Evolutionary conservation across 92 coral and sea anemone species (phyloP), one percentile per base, ranked within the genome.

Genomic region (Epizoanthus stellaris): DNA sequence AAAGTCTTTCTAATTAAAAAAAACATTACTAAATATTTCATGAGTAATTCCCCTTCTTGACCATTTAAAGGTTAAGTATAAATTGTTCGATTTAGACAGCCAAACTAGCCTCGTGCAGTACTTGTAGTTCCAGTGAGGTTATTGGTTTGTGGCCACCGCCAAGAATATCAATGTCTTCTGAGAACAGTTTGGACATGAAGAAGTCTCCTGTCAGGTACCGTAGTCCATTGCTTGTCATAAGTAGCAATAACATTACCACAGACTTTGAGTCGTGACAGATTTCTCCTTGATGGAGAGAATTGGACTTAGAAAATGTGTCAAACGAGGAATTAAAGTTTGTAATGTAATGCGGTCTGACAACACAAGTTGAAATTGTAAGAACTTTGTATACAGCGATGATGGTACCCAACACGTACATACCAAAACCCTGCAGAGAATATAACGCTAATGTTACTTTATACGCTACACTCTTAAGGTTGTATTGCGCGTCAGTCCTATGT

Each of bases 141-240:
- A 61, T 79, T 34, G 25, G 1, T 49, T 20, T 56, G 57, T 60
- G 56, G 11, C 59, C 80, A 15, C 91, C 88, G 23, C 94, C 91
- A 39, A 91, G 86, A 53, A 88, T 80, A 73, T 91, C 91, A 47
- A 40, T 25, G 61, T 82, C 77, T 85, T 80, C 86, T 63, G 89
- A 68, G 75, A 88, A 91, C 58, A 85, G 13, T 82, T 91, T 91
- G 30, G 89, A 62, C 82, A 80, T 5, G 59, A 85, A 91, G 81
- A 91, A 88, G 53, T 91, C 89, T 15, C 87, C 94, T 59, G 85
- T 38, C 47, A 79, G 74, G 66, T 84, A 75, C 12, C 94, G 87
- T 20, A 88, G 83, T 39, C 85, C 91, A 76, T 88, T 91, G 84
- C 82, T 85, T 49, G 74, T 88, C 67, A 91, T 88, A 23, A 91